Evolutionary conservation across 2,113 vertebrate species (phyloP), one percentile per base, ranked within the genome.

Genomic region (Gavia stellata): DNA sequence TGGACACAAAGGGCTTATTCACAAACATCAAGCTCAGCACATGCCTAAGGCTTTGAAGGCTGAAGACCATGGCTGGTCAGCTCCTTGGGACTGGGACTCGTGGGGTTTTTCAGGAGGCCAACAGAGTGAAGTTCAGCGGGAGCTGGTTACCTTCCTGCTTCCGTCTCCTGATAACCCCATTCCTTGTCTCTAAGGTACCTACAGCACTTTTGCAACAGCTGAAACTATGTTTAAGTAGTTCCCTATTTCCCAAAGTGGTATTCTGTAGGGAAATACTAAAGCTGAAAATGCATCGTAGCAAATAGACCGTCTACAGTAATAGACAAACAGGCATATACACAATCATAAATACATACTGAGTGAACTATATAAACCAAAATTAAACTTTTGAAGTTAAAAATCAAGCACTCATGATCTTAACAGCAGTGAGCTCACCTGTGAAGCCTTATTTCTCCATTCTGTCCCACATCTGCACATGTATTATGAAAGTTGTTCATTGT

Each of bases 1-100:
- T 94, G 95, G 86, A 91, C 81, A 95, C 95, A 96, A 97, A 90
- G 62, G 81, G 45, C 84, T 97, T 95, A 94, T 95, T 97, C 91
- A 95, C 73, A 92, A 90, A 56, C 73, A 50, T 34, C 55, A 85
- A 88, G 42, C 67, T 90, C 81, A 90, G 92, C 92, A 68, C 40
- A 94, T 85, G 73, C 81, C 71, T 84, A 50, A 42, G n/a, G 40
- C 83, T 90, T 93, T 86, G 94, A 92, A 81, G 68, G 53, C 83
- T 89, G 81, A 44, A 92, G 80, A 93, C 77, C 28, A 28, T 34
- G 44, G 49, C 80, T 53, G 81, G 55, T 77, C 75, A 83, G 50
- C 34, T 95, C 66, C 62, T 82, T 45, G 17, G 42, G 61, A 52
- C 66, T 40, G 67, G 47, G 40, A 38, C 73, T 87, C 2, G 0